Evolutionary conservation across 2,888 invertebrate genomes (phyloP).

Genomic region (Lordiphosa andalusiaca): DNA sequence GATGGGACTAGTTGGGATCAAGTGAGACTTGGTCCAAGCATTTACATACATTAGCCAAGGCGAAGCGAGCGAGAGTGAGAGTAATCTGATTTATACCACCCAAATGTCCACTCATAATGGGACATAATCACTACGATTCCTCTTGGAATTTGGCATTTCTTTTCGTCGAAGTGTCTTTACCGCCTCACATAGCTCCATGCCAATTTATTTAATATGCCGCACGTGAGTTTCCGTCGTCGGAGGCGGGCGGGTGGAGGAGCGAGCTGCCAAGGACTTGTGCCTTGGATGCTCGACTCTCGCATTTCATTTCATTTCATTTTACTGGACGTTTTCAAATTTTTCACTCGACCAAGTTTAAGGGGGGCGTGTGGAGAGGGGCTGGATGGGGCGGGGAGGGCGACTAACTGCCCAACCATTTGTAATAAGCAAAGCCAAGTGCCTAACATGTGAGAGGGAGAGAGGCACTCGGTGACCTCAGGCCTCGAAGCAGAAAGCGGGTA

Average conservation of each 20-base stretch:
- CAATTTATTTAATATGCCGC: conserved; percentile 71
- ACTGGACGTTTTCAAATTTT: conserved; percentile 64
- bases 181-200: conserved; percentile 53
- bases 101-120: too few relatives aligned
- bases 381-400: conserved; percentile 9
- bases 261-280: conserved; percentile 25
- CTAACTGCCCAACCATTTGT: conserved; percentile 45
- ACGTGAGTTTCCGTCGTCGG: conserved; percentile 56
- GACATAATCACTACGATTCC: conserved; percentile 8
- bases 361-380: background rate
- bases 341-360: conserved; percentile 47
- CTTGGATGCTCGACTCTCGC: conserved; percentile 28
- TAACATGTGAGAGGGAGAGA: conserved; percentile 20
- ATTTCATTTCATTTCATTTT: conserved; percentile 53
- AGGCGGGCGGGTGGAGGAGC: conserved; percentile 24
- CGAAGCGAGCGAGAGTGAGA: too few relatives aligned
- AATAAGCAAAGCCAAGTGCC: conserved; percentile 48
- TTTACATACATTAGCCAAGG: too few relatives aligned
- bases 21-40: too few relatives aligned
- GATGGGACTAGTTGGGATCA: too few relatives aligned
- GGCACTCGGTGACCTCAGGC: background rate
- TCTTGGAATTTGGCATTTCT: conserved; percentile 3
- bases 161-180: conserved; percentile 23
- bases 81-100: too few relatives aligned
- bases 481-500: background rate